These are phyloP conservation scores for Simalia tracyae DNA, from an alignment of 2,797 vertebrate species.

Conservation along the genomic window DNA sequence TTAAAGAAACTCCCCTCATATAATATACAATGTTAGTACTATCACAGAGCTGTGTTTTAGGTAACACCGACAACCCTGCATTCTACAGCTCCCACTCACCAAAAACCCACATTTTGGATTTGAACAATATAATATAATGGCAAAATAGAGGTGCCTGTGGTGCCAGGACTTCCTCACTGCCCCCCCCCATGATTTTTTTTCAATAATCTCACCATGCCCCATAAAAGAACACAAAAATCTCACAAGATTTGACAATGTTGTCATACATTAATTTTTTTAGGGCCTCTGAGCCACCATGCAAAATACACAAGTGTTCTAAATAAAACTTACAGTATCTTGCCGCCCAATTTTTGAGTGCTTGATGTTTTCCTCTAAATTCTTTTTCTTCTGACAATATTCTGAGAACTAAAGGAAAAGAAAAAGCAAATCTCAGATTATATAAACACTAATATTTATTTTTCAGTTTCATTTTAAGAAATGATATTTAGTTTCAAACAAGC, in stretches of 20 bases:
- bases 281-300: not conserved
- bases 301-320: not conserved
- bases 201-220: not conserved
- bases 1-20: not conserved
- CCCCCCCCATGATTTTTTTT: not conserved
- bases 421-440: constrained; percentile 40
- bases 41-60: not conserved
- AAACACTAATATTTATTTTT: not conserved
- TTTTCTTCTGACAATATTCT: constrained; percentile 82
- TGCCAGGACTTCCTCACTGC: not conserved
- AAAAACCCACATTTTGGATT: not conserved
- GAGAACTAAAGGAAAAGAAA: constrained; percentile 75
- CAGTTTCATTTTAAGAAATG: not conserved
- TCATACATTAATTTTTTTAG: not conserved
- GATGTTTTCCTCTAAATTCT: constrained; percentile 76
- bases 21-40: not conserved
- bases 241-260: not conserved
- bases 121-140: not conserved
- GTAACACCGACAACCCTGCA: not conserved
- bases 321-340: constrained; percentile 84
- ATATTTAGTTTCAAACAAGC: not conserved
- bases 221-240: not conserved
- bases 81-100: not conserved
- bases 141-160: not conserved
- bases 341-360: constrained; percentile 89